phyloP scores from a whole-genome alignment of 2,888 invertebrate species.

The Dysmachus trigonus region DNA sequence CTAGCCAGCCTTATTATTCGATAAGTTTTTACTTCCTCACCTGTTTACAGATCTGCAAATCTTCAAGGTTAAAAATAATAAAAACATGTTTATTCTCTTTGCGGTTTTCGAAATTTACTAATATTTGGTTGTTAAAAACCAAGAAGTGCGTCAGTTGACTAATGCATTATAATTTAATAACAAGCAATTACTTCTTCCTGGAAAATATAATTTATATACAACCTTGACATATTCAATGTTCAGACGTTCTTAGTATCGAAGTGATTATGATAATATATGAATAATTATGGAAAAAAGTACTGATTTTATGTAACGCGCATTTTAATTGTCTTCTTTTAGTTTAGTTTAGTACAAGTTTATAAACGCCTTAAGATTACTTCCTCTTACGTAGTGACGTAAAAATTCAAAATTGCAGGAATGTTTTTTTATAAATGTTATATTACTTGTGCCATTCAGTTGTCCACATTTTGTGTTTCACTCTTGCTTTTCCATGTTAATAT shows the following conservation, averaged over 20 bases:
- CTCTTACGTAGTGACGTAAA: too few species aligned
- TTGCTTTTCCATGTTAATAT: neutral
- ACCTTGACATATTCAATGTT: neutral
- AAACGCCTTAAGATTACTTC: neutral
- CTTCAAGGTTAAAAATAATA: neutral
- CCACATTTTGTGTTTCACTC: neutral
- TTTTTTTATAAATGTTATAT: neutral
- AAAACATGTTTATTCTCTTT: neutral
- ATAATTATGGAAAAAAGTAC: neutral
- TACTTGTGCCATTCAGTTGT: neutral
- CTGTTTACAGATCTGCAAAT: neutral
- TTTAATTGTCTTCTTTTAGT: neutral
- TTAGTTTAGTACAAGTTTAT: neutral
- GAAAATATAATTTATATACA: neutral
- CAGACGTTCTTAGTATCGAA: neutral
- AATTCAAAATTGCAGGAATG: neutral
- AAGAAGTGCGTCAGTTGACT: neutral
- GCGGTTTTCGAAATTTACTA: neutral
- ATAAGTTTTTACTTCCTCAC: neutral
- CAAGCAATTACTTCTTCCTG: neutral
- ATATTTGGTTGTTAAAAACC: neutral
- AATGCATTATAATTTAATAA: neutral
- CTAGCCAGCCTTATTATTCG: neutral
- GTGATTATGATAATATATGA: neutral
- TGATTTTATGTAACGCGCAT: neutral